Evolutionary conservation across 2,888 invertebrate species (phyloP).

Genomic region (Scelioninae gen. 1): DNA sequence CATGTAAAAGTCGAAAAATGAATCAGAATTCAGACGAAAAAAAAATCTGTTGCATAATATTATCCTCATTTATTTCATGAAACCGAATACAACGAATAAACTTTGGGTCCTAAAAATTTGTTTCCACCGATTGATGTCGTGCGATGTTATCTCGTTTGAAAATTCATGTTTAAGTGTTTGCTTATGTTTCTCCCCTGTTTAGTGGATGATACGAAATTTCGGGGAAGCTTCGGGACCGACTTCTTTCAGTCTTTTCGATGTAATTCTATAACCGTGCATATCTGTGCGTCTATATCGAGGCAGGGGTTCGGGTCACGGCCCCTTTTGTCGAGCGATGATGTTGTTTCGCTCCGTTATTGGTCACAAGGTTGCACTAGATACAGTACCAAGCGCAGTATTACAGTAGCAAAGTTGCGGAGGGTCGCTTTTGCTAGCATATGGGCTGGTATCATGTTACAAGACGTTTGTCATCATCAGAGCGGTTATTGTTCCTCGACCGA

Average conservation of each 20-base stretch:
- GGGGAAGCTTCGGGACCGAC: constrained; percentile 71
- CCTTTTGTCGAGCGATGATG: constrained; percentile 75
- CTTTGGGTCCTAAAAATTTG: constrained; percentile 15
- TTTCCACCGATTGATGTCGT: constrained; percentile 39
- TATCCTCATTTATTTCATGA: not conserved
- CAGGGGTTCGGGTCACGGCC: constrained; percentile 76
- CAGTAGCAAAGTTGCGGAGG: constrained; percentile 74
- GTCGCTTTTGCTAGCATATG: constrained; percentile 80
- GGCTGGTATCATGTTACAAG: constrained; percentile 81
- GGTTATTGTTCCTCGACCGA: constrained; percentile 79
- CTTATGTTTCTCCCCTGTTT: constrained; percentile 56
- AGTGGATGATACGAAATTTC: constrained; percentile 66
- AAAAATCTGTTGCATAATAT: too few species aligned
- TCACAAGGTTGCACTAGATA: constrained; percentile 76
- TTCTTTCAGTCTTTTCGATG: constrained; percentile 67
- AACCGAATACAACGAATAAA: not conserved
- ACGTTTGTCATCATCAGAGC: constrained; percentile 84
- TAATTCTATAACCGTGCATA: constrained; percentile 78
- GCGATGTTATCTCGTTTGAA: constrained; percentile 50
- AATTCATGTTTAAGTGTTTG: constrained; percentile 64
- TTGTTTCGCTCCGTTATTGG: constrained; percentile 77
- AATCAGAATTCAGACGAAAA: too few species aligned
- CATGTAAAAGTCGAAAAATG: too few species aligned
- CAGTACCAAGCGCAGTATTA: constrained; percentile 70
- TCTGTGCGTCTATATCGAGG: constrained; percentile 76